Base-by-base conservation (phyloP, 2,888 invertebrate species). In the Oscheius onirici region DNA sequence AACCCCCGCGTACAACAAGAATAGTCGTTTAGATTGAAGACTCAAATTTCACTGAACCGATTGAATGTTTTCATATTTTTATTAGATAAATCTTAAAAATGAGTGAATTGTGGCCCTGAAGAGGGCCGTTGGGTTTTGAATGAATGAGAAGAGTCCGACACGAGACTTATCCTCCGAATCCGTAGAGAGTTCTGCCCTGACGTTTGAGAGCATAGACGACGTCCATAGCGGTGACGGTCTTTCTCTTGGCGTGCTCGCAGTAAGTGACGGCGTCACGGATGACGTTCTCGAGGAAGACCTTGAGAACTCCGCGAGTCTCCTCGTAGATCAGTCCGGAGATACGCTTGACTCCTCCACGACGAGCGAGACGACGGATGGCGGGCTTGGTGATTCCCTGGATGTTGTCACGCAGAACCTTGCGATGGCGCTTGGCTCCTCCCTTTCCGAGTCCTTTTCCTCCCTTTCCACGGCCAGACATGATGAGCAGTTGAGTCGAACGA, bases 141-240 rank as follows among this genome's bases (percentile, higher is more conserved):
- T n/a, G n/a, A 34, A 34, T 34, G 34, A 34, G 34, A 3, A 6
- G 34, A 3, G 34, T 34, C 34, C 34, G 34, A 34, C 34, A 34
- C 34, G 34, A 34, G 55, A 58, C 58, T 78, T 76, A 81, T 79
- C 84, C 84, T 71, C 85, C 85, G 79, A 86, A 86, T 67, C 86
- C 86, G 81, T 86, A 86, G 72, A 86, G 84, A 65, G 86, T 85
- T 65, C 84, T 77, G 66, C 86, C 84, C 73, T 86, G 85, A 24
- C 85, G 78, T 72, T 86, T 85, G 74, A 86, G 79, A 60, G 84
- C 85, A 72, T 93, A 94, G 58, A 94, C 93, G 13, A 94, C 92
- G 82, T 94, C 93, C 93, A 94, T 93, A 17, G 93, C 93, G 0
- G 93, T 94, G 54, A 94, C 93, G 0, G 93, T 94, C 90, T 94